Evolutionary conservation across 2,888 invertebrate species (phyloP), one percentile per base, ranked within the genome.

Genomic region (Pelosia muscerda): DNA sequence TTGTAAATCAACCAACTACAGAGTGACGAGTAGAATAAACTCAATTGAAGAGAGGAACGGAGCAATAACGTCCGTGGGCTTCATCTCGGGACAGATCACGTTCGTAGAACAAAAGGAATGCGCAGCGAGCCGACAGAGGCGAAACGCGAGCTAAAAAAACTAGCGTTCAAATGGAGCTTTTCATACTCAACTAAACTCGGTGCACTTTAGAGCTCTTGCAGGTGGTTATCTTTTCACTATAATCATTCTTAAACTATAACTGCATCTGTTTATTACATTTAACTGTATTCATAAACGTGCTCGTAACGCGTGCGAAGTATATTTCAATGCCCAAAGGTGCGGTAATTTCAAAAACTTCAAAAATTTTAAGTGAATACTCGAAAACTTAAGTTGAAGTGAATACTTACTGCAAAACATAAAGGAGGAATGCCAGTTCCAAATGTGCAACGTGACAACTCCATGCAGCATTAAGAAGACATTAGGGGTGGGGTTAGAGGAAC

Each of bases 391-490:
- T 72, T 74, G 74, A 78, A 79, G 75, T 75, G 74, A 84, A 86
- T 78, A 78, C 63, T 61, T 70, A 67, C 75, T 73, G 78, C 76
- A 79, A 82, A 87, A 83, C 77, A 81, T 82, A 88, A 86, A 83
- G 84, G 84, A 85, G 85, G 86, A 83, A 86, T 82, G 82, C 81
- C 81, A 89, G 85, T 84, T 85, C 83, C 86, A 89, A 91, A 90
- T 90, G 89, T 90, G 90, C 91, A 90, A 90, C 89, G 92, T 92
- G 91, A 92, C 92, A 93, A 90, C 90, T 91, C 89, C 88, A 90
- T 91, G 88, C 90, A 88, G 92, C 93, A 93, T 94, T 93, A 94
- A 91, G 92, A 93, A 93, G 89, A 91, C 92, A 93, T 94, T 93
- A 93, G 90, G 90, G 87, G 85, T 85, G 88, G 85, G 84, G 82